A percentile compares a stretch with the other conserved stretches of the same genome.
Evolutionary conservation across 2,888 invertebrate genomes (phyloP).

Genomic region (Drosophila austrosaltans): DNA sequence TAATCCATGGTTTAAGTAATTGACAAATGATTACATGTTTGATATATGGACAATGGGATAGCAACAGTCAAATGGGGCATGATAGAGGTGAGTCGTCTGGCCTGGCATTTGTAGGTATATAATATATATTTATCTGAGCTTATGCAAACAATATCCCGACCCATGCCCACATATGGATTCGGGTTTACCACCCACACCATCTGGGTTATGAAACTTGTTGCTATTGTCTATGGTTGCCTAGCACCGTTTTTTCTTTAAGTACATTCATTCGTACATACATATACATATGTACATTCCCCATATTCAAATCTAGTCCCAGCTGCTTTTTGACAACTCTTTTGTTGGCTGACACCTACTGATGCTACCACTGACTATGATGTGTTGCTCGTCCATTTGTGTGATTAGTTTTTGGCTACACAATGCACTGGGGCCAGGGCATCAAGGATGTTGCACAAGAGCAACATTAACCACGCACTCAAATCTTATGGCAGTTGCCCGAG

Average conservation of each 20-base stretch:
- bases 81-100: conserved; percentile 33
- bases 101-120: conserved; percentile 3
- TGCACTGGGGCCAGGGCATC: conserved; percentile 43
- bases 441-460: conserved; percentile 58
- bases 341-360: conserved; percentile 32
- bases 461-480: conserved; percentile 35
- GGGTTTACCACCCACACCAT: conserved; percentile 26
- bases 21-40: conserved; percentile 74
- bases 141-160: conserved; percentile 53
- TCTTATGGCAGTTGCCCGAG: conserved; percentile 37
- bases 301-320: conserved; percentile 36
- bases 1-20: conserved; percentile 74
- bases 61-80: conserved; percentile 31
- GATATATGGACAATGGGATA: conserved; percentile 47
- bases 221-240: conserved; percentile 43
- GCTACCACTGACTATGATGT: conserved; percentile 34
- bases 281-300: not conserved
- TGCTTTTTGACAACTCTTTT: conserved; percentile 45
- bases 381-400: conserved; percentile 64
- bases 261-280: not conserved
- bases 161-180: not conserved
- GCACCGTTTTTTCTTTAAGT: conserved; percentile 14
- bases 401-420: conserved; percentile 64
- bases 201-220: conserved; percentile 52
- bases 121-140: conserved; percentile 54